Percentiles rank a stretch among this genome's conserved stretches.
phyloP scores from a whole-genome alignment of 1,140 invertebrate species.

The Bombus terrestris region DNA sequence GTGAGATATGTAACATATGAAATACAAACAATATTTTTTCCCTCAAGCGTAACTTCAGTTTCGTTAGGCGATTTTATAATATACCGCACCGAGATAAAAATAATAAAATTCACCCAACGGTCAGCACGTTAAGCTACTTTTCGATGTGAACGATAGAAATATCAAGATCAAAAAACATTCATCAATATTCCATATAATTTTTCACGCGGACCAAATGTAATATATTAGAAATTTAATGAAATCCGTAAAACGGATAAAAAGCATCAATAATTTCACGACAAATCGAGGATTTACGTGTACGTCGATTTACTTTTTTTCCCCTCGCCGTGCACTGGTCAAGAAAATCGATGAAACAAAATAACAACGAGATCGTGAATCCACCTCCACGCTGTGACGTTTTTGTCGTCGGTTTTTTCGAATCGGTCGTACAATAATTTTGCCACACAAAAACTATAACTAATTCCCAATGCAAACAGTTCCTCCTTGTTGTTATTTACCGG shows the following conservation, averaged over 20 bases:
- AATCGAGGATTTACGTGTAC: neutral
- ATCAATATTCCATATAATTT: neutral
- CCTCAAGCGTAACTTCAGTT: no score
- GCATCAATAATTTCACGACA: neutral
- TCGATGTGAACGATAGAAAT: neutral
- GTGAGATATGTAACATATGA: no score
- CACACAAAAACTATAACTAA: conserved; percentile 20
- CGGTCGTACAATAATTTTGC: neutral
- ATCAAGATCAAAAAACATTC: neutral
- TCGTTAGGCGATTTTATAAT: no score
- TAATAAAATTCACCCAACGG: no score
- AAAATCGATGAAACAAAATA: conserved; percentile 13
- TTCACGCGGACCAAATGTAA: neutral
- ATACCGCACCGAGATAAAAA: no score
- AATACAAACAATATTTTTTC: no score
- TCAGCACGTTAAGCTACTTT: neutral
- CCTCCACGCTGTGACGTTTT: neutral
- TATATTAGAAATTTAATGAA: neutral
- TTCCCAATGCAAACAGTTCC: conserved; percentile 23
- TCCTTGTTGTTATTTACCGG: conserved; percentile 17
- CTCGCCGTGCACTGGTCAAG: neutral
- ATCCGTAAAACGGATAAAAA: neutral
- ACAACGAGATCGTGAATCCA: neutral
- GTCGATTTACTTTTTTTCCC: neutral
- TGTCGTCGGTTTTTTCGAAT: neutral